These are phyloP conservation scores for Caenorhabditis auriculariae DNA, from an alignment of 2,888 invertebrate species.

Conservation along the genomic window DNA sequence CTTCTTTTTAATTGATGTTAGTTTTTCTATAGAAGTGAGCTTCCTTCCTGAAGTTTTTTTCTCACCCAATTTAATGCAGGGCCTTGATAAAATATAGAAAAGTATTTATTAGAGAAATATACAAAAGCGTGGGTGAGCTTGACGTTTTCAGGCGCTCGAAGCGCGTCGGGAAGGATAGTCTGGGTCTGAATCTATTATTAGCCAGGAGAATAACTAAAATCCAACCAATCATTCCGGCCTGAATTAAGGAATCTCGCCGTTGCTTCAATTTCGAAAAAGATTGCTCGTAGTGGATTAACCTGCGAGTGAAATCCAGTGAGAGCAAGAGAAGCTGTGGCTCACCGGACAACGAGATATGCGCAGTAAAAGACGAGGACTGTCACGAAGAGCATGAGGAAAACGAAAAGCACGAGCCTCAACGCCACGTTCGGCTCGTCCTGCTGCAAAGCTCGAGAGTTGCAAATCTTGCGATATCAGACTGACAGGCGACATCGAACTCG, in stretches of 20 bases:
- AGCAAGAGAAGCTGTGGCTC: background rate
- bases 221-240: slow-evolving; percentile 54
- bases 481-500: too few species aligned
- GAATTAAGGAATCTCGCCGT: slow-evolving; percentile 46
- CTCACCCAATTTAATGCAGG: too few species aligned
- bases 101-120: too few species aligned
- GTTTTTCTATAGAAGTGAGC: too few species aligned
- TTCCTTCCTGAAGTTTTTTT: too few species aligned
- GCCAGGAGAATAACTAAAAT: too few species aligned
- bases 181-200: slow-evolving; percentile 38
- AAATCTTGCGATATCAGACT: background rate
- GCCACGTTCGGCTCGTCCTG: slow-evolving; percentile 36
- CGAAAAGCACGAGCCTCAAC: slow-evolving; percentile 46
- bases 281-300: slow-evolving; percentile 45
- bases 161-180: slow-evolving; percentile 33
- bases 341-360: slow-evolving; percentile 51
- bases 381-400: slow-evolving; percentile 53
- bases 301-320: background rate
- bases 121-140: slow-evolving; percentile 3
- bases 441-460: background rate
- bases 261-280: slow-evolving; percentile 36
- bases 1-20: too few species aligned
- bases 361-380: slow-evolving; percentile 51
- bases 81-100: too few species aligned
- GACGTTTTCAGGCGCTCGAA: slow-evolving; percentile 23